Percentiles rank a stretch among this genome's conserved stretches.
These are phyloP conservation scores for Gouania willdenowi DNA, from an alignment of 2,797 vertebrate species.

Conservation along the genomic window DNA sequence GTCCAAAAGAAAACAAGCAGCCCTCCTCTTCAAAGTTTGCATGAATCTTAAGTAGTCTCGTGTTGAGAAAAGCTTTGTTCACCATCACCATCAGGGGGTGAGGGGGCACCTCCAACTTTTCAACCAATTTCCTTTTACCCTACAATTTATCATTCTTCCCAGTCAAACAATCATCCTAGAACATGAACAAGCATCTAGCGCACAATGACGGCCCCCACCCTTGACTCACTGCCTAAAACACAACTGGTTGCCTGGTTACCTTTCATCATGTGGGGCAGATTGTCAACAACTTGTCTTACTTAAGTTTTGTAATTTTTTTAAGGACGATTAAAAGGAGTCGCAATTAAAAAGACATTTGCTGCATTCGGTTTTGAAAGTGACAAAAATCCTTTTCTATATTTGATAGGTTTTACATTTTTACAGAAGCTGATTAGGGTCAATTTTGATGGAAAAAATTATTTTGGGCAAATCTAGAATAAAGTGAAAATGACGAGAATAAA, in stretches of 20 bases:
- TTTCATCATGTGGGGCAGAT: slow-evolving; percentile 63
- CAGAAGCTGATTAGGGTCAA: too few relatives aligned
- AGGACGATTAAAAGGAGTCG: too few relatives aligned
- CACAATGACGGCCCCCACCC: slow-evolving; percentile 66
- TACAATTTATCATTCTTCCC: slow-evolving; percentile 77
- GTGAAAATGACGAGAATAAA: too few relatives aligned
- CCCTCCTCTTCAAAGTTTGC: slow-evolving; percentile 45
- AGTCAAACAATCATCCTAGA: slow-evolving; percentile 71
- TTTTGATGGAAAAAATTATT: too few relatives aligned
- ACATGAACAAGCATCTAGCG: slow-evolving; percentile 63
- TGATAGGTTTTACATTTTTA: too few relatives aligned
- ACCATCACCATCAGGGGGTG: slow-evolving; percentile 54
- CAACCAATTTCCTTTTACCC: slow-evolving; percentile 70
- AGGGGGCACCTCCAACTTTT: slow-evolving; percentile 63
- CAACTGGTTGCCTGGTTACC: slow-evolving; percentile 77
- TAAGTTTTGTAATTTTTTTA: too few relatives aligned
- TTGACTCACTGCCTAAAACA: slow-evolving; percentile 34
- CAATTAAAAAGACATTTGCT: too few relatives aligned
- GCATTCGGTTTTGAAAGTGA: slow-evolving; percentile 14
- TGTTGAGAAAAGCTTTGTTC: slow-evolving; percentile 65
- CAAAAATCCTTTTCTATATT: too few relatives aligned
- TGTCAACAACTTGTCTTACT: slow-evolving; percentile 73
- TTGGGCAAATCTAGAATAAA: too few relatives aligned
- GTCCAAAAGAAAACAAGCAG: slow-evolving; percentile 41
- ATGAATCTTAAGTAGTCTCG: slow-evolving; percentile 70